Evolutionary conservation across 2,888 invertebrate genomes (phyloP).

Genomic region (Apamea crenata): DNA sequence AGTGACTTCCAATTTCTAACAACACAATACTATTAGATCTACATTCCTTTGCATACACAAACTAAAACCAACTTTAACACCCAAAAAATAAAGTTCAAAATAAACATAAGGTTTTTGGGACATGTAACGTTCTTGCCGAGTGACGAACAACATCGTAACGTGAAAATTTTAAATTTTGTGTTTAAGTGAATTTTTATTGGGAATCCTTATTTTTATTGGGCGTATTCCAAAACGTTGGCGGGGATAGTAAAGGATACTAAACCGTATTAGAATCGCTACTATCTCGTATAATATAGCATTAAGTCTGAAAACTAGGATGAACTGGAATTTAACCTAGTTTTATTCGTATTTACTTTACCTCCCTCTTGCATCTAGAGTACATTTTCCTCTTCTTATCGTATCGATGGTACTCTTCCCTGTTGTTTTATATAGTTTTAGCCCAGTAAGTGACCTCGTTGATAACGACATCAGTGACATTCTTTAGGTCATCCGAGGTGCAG

Average conservation of each 20-base stretch:
- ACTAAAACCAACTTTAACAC: slow-evolving; percentile 58
- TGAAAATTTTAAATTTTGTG: slow-evolving; percentile 89
- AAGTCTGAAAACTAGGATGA: not conserved
- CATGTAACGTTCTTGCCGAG: slow-evolving; percentile 64
- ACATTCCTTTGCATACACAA: slow-evolving; percentile 62
- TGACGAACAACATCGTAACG: slow-evolving; percentile 79
- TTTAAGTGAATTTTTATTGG: slow-evolving; percentile 90
- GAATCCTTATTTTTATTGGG: slow-evolving; percentile 84
- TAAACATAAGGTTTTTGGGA: slow-evolving; percentile 5
- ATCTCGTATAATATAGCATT: slow-evolving; percentile 3
- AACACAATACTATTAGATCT: slow-evolving; percentile 72
- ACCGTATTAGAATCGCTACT: slow-evolving; percentile 23
- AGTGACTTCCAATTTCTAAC: slow-evolving; percentile 89
- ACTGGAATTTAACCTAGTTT: not conserved
- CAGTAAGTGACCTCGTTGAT: no score
- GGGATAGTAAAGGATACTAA: slow-evolving; percentile 44
- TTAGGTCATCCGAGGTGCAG: no score
- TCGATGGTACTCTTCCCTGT: no score
- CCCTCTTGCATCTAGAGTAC: not conserved
- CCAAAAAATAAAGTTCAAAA: slow-evolving; percentile 54
- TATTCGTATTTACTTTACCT: not conserved
- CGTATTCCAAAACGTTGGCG: slow-evolving; percentile 60
- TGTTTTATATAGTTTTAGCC: no score
- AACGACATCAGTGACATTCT: no score
- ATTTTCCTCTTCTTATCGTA: no score